phyloP scores from a whole-genome alignment of 2,113 vertebrate genomes.

The Nerophis ophidion region DNA sequence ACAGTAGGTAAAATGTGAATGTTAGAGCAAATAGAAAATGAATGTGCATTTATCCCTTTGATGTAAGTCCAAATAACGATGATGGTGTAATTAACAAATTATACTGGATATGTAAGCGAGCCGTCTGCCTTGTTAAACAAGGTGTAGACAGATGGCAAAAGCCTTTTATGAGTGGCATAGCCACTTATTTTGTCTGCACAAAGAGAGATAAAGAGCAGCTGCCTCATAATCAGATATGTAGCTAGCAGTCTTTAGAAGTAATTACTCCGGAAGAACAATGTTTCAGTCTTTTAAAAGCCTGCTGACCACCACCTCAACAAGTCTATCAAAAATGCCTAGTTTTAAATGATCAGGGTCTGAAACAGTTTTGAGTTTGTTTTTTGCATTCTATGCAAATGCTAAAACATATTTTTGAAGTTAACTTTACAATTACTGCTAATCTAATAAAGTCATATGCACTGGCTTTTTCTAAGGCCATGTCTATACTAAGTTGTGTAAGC shows the following conservation, averaged over 20 bases:
- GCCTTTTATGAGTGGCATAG: neutral
- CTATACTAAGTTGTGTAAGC: too few species aligned
- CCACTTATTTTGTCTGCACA: neutral
- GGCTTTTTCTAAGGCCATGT: too few species aligned
- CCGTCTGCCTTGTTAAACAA: slow-evolving; percentile 2
- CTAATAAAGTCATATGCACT: too few species aligned
- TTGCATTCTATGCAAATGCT: too few species aligned
- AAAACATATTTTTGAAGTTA: too few species aligned
- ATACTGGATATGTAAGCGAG: neutral
- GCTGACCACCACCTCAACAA: neutral
- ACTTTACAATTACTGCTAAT: too few species aligned
- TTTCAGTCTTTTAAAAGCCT: neutral
- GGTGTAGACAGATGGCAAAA: slow-evolving; percentile 5
- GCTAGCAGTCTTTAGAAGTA: neutral
- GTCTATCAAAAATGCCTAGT: neutral
- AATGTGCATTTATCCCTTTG: too few species aligned
- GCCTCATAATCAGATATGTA: neutral
- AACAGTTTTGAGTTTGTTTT: too few species aligned
- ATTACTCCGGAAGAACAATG: neutral
- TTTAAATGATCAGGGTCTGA: neutral
- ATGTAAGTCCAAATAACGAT: neutral
- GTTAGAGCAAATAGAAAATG: too few species aligned
- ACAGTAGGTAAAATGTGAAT: too few species aligned
- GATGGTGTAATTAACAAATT: neutral
- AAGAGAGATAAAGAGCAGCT: neutral